phyloP scores from a whole-genome alignment of 2,888 invertebrate genomes.

The Acleris holmiana region DNA sequence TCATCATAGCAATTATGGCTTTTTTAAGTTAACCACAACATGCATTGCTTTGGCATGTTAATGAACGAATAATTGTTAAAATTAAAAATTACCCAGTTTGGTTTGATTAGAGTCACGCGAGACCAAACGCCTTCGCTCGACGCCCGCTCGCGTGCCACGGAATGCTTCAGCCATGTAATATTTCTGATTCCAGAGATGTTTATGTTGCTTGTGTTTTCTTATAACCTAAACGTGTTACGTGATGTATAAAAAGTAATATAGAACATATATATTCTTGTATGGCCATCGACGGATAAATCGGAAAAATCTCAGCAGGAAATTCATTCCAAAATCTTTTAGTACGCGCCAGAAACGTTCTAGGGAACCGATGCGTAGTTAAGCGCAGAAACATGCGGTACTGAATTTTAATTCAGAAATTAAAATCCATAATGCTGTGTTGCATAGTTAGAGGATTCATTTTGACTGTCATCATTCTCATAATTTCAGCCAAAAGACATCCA shows the following conservation, averaged over 20 bases:
- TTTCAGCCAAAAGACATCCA: not conserved
- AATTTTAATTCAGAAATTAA: too few species aligned
- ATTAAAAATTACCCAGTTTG: slow-evolving; percentile 47
- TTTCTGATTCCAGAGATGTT: slow-evolving; percentile 19
- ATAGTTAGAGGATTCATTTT: too few species aligned
- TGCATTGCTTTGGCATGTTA: slow-evolving; percentile 35
- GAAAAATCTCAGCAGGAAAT: too few species aligned
- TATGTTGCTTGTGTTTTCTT: not conserved
- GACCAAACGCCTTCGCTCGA: slow-evolving; percentile 42
- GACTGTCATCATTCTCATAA: not conserved
- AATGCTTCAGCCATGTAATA: slow-evolving; percentile 49
- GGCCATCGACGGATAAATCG: too few species aligned
- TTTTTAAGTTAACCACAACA: slow-evolving; percentile 21
- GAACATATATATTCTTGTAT: too few species aligned
- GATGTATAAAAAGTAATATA: too few species aligned
- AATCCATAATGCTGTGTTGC: too few species aligned
- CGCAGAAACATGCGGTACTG: too few species aligned
- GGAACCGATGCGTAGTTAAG: too few species aligned
- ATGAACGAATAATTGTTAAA: slow-evolving; percentile 46
- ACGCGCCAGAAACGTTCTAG: too few species aligned
- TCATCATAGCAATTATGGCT: slow-evolving; percentile 16
- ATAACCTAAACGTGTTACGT: not conserved
- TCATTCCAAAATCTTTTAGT: too few species aligned
- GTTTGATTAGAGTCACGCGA: slow-evolving; percentile 55
- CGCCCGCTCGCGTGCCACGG: slow-evolving; percentile 56